phyloP scores from a whole-genome alignment of 2,888 invertebrate species.

The Melinaea marsaeus region DNA sequence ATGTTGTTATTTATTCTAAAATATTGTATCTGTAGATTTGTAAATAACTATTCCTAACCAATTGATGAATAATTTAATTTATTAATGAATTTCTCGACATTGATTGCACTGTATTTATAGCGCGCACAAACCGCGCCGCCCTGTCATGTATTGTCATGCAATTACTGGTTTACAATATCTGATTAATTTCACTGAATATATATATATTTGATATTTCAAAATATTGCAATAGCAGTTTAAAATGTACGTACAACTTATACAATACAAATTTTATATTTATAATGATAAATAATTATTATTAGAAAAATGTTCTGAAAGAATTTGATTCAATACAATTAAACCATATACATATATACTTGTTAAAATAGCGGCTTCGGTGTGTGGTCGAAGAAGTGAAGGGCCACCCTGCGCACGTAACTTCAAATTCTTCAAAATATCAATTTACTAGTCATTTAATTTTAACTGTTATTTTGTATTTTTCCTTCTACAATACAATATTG shows the following conservation, averaged over 20 bases:
- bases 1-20: too few species aligned
- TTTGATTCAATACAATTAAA: too few species aligned
- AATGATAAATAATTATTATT: too few species aligned
- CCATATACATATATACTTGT: too few species aligned
- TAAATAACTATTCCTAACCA: too few species aligned
- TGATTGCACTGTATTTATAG: conserved; percentile 32
- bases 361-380: too few species aligned
- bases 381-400: conserved; percentile 12
- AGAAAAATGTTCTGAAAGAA: too few species aligned
- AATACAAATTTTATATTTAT: background rate
- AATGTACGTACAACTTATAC: too few species aligned
- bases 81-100: conserved; percentile 12
- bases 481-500: conserved; percentile 13
- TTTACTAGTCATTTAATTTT: too few species aligned
- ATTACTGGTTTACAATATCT: conserved; percentile 1
- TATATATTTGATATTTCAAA: too few species aligned
- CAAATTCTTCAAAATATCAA: conserved; percentile 35
- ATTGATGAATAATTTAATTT: background rate
- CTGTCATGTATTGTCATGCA: conserved; percentile 29
- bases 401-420: conserved; percentile 42
- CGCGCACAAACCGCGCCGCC: conserved; percentile 33
- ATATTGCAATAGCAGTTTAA: too few species aligned
- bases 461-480: conserved; percentile 9
- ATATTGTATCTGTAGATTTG: too few species aligned
- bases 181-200: background rate